These are phyloP conservation scores for Spea multiplicata DNA, from an alignment of 2,113 vertebrate species.

Conservation along the genomic window DNA sequence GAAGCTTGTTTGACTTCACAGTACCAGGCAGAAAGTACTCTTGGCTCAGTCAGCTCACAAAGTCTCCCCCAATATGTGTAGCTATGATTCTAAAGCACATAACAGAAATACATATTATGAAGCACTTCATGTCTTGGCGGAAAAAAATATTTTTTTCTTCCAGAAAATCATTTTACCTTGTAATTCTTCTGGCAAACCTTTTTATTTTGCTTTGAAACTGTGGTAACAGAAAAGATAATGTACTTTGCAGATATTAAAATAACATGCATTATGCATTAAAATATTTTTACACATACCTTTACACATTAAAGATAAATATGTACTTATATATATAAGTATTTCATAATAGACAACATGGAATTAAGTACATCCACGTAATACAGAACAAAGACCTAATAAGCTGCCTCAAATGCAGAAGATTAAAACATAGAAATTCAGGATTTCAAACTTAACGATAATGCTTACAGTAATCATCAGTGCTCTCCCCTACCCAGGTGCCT, in stretches of 20 bases:
- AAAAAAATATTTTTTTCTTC: slow-evolving; percentile 6
- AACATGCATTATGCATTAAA: background rate
- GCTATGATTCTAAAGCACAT: background rate
- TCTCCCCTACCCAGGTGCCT: too few species aligned
- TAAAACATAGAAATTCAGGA: too few species aligned
- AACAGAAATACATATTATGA: slow-evolving; percentile 6
- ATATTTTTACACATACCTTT: background rate
- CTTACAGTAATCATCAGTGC: too few species aligned
- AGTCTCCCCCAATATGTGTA: background rate
- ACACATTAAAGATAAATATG: too few species aligned
- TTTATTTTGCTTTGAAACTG: slow-evolving; percentile 44
- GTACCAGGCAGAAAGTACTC: background rate
- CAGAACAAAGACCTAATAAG: too few species aligned
- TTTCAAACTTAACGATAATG: too few species aligned
- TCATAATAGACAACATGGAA: too few species aligned
- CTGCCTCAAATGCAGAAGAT: too few species aligned
- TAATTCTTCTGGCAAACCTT: slow-evolving; percentile 17
- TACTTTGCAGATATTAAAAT: slow-evolving; percentile 24
- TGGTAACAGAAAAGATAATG: slow-evolving; percentile 40
- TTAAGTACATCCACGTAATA: too few species aligned
- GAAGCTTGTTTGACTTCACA: too few species aligned
- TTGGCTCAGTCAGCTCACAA: slow-evolving; percentile 4
- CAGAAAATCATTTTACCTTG: slow-evolving; percentile 36
- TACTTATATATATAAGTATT: too few species aligned
- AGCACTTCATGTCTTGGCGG: slow-evolving; percentile 4